These are phyloP conservation scores for Epinephelus awoara DNA, from an alignment of 2,797 vertebrate genomes.

Conservation along the genomic window DNA sequence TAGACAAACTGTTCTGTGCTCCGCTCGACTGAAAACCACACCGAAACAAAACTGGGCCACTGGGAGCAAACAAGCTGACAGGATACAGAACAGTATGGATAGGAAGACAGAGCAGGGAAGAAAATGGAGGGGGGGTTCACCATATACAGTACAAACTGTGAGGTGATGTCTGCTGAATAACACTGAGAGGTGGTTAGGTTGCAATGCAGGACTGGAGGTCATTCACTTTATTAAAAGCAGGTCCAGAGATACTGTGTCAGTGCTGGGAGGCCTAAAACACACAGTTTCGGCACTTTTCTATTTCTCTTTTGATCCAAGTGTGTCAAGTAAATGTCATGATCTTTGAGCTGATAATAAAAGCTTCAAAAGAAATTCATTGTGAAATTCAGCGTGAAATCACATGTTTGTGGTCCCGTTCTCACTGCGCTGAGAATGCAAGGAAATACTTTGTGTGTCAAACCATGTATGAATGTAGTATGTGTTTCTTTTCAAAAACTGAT, in stretches of 20 bases:
- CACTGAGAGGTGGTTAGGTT: not conserved
- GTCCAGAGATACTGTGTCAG: not conserved
- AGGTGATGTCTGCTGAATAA: constrained; percentile 8
- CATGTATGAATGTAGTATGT: not conserved
- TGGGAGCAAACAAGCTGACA: constrained; percentile 21
- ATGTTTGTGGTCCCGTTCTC: not conserved
- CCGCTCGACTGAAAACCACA: constrained; percentile 39
- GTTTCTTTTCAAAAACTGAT: not conserved
- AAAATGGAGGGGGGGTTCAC: not conserved
- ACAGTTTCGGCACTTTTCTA: not conserved
- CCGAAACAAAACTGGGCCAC: constrained; percentile 3
- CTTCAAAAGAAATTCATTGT: not conserved
- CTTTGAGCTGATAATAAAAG: not conserved
- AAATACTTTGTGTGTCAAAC: not conserved
- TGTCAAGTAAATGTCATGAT: not conserved
- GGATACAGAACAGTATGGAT: not conserved
- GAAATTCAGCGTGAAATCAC: not conserved
- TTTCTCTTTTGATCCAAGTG: not conserved
- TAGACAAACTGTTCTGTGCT: constrained; percentile 18
- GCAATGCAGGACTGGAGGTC: not conserved
- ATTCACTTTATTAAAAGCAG: constrained; percentile 3
- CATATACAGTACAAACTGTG: constrained; percentile 2
- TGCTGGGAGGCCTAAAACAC: not conserved
- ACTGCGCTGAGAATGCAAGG: not conserved
- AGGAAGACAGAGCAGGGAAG: not conserved